Conservation (phyloP, 2,888 invertebrate genomes). For the Gastrophysa polygoni region DNA sequence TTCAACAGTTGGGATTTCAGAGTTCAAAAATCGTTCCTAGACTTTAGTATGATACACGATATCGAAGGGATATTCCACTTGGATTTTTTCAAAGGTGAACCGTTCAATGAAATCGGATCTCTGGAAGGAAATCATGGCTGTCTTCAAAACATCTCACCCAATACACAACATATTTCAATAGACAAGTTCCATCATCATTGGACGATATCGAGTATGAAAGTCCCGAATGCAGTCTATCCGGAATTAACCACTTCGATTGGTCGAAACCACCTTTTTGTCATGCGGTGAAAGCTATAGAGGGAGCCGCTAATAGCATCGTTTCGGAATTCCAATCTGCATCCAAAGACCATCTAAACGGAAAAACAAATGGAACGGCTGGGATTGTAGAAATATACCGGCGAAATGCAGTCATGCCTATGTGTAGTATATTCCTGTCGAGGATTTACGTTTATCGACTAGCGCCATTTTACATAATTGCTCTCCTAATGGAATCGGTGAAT, state of each 20-base stretch:
- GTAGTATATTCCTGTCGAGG: conserved; percentile 20
- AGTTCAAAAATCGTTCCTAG: too few relatives aligned
- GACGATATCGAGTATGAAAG: neutral
- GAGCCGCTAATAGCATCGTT: neutral
- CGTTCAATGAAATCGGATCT: too few relatives aligned
- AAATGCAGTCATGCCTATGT: conserved; percentile 12
- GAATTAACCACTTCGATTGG: neutral
- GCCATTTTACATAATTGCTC: conserved; percentile 49
- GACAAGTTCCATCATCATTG: too few relatives aligned
- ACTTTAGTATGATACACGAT: too few relatives aligned
- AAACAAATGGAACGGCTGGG: conserved; percentile 12
- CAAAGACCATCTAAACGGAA: conserved; percentile 11
- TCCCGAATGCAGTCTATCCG: neutral
- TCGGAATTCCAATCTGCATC: conserved; percentile 13
- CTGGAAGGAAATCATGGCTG: too few relatives aligned
- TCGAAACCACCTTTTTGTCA: neutral
- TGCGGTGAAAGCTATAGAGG: conserved; percentile 1
- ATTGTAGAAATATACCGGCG: conserved; percentile 8
- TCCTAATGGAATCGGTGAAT: conserved; percentile 50
- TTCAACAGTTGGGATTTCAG: too few relatives aligned
- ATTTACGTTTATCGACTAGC: conserved; percentile 49
- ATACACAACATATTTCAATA: too few relatives aligned
- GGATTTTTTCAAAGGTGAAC: too few relatives aligned
- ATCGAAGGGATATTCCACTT: too few relatives aligned
- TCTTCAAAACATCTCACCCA: too few relatives aligned